Evolutionary conservation across 2,113 vertebrate species (phyloP), one percentile per base, ranked within the genome.

Genomic region (Aythya baeri): DNA sequence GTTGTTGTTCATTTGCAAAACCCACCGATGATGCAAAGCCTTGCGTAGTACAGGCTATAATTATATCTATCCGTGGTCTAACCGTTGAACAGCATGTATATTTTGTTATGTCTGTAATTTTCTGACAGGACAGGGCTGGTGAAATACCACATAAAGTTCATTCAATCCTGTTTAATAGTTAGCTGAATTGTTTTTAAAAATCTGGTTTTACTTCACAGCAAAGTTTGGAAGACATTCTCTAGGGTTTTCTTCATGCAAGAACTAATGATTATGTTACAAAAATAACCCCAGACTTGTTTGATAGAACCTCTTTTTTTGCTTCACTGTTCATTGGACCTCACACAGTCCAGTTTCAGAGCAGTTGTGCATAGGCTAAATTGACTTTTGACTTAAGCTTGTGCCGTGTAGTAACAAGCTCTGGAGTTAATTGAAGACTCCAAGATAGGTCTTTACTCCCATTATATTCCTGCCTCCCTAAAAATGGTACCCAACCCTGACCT

Each of bases 51-150:
- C 31, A 92, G 77, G 50, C 62, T 92, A 15, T 94, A 70, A 92
- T 97, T 96, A 87, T 21, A 0, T 0, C 62, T 41, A 2, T 63
- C 74, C 0, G 21, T 84, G 73, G 88, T 88, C 90, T 95, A 62
- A 91, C 96, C 86, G 54, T 66, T 75, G 80, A 17, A 1, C 46
- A 54, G 43, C 65, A 46, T 2, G 3, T 76, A 13, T 57, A 81
- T 90, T 94, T 96, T 73, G 54, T 89, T 62, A 91, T 79, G 88
- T 58, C 92, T 96, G 0, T 97, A 95, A 96, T 96, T 83, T 93
- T 90, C 72, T 94, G 86, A 81, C 74, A 68, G 88, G 71, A 70
- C 50, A 70, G 70, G 29, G 41, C 74, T 94, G 12, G 83, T 86
- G 86, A 94, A 97, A 96, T 84, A 86, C 88, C 86, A 79, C 1